Evolutionary conservation across 2,797 vertebrate species (phyloP).

Genomic region (Crocodylus rhombifer): DNA sequence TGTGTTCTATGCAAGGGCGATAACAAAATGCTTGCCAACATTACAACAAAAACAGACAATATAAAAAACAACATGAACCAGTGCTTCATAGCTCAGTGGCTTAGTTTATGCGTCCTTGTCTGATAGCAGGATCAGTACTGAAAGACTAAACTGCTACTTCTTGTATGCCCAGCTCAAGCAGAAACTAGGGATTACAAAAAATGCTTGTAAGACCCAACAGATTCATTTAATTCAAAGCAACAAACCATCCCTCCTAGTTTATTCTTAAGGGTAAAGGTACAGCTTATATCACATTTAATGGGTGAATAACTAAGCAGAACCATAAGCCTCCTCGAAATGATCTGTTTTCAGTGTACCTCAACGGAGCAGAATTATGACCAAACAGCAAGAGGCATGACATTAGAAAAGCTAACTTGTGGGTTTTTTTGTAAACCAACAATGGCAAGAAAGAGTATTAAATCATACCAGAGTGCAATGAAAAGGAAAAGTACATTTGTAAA

Average conservation of each 20-base stretch:
- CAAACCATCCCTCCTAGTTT: background rate
- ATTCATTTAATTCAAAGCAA: background rate
- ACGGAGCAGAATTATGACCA: background rate
- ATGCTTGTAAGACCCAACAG: background rate
- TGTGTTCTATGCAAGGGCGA: background rate
- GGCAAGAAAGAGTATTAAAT: slow-evolving; percentile 25
- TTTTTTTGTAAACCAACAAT: slow-evolving; percentile 55
- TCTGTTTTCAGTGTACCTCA: background rate
- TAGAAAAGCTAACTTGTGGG: slow-evolving; percentile 40
- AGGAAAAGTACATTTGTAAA: slow-evolving; percentile 50
- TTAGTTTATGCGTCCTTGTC: background rate
- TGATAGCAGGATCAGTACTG: background rate
- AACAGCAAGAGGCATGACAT: background rate
- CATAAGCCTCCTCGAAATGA: slow-evolving; percentile 6
- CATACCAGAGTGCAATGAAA: background rate
- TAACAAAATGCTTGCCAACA: background rate
- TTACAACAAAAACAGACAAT: background rate
- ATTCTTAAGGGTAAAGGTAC: background rate
- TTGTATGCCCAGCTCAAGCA: background rate
- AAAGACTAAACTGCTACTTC: background rate
- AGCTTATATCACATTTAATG: background rate
- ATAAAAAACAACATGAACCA: accelerated
- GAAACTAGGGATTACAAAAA: accelerated
- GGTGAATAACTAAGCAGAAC: slow-evolving; percentile 17
- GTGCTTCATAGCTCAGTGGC: background rate